phyloP scores from a whole-genome alignment of 2,797 vertebrate species.

The Cirrhinus mrigala region DNA sequence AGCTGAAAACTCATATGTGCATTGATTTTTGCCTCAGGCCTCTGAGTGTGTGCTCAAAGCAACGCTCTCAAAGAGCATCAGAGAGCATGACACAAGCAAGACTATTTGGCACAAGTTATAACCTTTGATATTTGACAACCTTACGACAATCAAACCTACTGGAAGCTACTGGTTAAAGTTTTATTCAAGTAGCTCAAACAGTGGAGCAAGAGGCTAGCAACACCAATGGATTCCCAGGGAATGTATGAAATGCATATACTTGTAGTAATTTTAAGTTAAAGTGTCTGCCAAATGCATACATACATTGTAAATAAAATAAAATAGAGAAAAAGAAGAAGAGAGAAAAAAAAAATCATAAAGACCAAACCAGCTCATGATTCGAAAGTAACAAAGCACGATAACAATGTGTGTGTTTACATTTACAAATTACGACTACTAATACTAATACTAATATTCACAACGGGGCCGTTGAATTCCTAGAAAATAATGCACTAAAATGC shows the following conservation, averaged over 20 bases:
- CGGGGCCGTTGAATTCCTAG: too few species aligned
- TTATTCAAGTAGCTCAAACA: not conserved
- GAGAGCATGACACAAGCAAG: constrained; percentile 36
- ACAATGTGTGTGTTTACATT: not conserved
- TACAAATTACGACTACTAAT: not conserved
- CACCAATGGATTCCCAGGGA: not conserved
- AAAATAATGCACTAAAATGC: too few species aligned
- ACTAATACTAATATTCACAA: too few species aligned
- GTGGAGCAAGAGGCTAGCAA: not conserved
- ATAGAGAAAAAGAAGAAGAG: not conserved
- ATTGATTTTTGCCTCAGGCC: constrained; percentile 83
- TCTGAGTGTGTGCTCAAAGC: constrained; percentile 78
- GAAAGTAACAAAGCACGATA: too few species aligned
- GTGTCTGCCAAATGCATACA: not conserved
- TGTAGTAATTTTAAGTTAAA: not conserved
- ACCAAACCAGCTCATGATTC: not conserved
- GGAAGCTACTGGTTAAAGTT: not conserved
- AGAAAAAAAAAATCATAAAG: not conserved
- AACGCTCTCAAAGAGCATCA: constrained; percentile 74
- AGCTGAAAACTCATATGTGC: constrained; percentile 81
- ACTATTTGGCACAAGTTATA: constrained; percentile 49
- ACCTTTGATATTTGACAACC: constrained; percentile 51
- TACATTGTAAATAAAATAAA: not conserved
- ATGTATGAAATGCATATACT: not conserved
- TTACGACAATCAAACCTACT: constrained; percentile 15